Base-by-base conservation (phyloP, 2,888 invertebrate genomes). In the Serripes groenlandicus region DNA sequence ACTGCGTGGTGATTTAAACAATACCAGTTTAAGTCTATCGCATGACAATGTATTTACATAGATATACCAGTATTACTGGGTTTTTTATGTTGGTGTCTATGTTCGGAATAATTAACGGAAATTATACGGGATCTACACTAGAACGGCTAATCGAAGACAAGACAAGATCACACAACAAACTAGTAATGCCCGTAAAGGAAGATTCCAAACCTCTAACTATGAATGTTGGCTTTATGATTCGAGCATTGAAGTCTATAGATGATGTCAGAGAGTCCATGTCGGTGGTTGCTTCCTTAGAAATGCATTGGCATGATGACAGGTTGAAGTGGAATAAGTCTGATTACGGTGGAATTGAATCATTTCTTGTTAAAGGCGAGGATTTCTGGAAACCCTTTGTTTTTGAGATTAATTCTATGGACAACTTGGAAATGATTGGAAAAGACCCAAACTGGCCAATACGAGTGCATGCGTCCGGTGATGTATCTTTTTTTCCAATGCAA, bases 121-220 rank as follows among this genome's bases (percentile, higher is more conserved):
- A 62, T 34, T 34, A 62, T 35, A 62, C 62, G n/a, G n/a, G 34
- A 21, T 34, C 62, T 21, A 34, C 34, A 21, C 21, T 62, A 23
- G 34, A 62, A 30, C 21, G 21, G 18, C 62, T 62, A 11, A 62
- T 62, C 18, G 62, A 28, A 62, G 62, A 62, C 62, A 62, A 62
- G 21, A 34, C 2, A 30, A 2, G n/a, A n/a, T 21, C 15, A 4
- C 34, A 62, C 34, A 62, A 62, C 34, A 62, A 34, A 15, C 34
- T 62, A 5, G 62, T 62, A 4, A 62, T 62, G 62, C 18, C n/a
- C 7, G 62, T 34, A 21, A 34, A n/a, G 34, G 62, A 62, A 9
- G 34, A 32, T 21, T 32, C 62, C 30, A 3, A 34, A 34, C n/a
- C 32, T 1, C 3, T 34, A 1, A 15, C 23, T 0, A 21, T 62